phyloP scores from a whole-genome alignment of 2,888 invertebrate species.

The Acanthococcus lagerstroemiae region DNA sequence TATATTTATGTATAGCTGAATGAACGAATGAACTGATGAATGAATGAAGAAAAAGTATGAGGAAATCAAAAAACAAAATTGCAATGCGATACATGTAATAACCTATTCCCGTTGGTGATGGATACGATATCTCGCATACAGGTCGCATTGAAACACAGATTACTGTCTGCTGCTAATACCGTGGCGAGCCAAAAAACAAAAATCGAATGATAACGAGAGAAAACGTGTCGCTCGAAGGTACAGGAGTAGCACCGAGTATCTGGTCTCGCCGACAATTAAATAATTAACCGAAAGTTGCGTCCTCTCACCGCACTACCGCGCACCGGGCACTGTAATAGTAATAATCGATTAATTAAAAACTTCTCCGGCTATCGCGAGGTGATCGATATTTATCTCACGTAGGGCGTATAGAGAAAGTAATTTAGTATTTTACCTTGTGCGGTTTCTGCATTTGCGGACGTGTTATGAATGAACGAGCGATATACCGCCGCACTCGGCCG shows the following conservation, averaged over 20 bases:
- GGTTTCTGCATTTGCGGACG: constrained; percentile 1
- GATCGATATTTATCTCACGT: constrained; percentile 24
- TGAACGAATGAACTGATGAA: background rate
- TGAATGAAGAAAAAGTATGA: no score
- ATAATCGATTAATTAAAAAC: constrained; percentile 21
- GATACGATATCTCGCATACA: background rate
- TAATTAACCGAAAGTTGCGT: constrained; percentile 11
- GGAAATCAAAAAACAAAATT: background rate
- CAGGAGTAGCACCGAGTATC: background rate
- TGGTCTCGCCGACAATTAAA: constrained; percentile 10
- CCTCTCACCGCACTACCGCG: background rate
- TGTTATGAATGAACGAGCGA: constrained; percentile 21
- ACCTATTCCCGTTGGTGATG: background rate
- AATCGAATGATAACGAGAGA: background rate
- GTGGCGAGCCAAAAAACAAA: background rate
- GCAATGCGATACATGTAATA: background rate
- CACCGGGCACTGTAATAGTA: no score
- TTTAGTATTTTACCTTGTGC: constrained; percentile 12
- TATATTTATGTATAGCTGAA: no score
- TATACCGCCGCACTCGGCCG: no score
- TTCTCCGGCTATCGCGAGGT: constrained; percentile 7
- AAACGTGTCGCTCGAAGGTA: background rate
- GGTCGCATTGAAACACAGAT: constrained; percentile 6
- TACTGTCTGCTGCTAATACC: background rate
- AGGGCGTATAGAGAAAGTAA: constrained; percentile 16